Evolutionary conservation across 2,113 vertebrate genomes (phyloP), one percentile per base, ranked within the genome.

Genomic region (Elaphurus davidianus): DNA sequence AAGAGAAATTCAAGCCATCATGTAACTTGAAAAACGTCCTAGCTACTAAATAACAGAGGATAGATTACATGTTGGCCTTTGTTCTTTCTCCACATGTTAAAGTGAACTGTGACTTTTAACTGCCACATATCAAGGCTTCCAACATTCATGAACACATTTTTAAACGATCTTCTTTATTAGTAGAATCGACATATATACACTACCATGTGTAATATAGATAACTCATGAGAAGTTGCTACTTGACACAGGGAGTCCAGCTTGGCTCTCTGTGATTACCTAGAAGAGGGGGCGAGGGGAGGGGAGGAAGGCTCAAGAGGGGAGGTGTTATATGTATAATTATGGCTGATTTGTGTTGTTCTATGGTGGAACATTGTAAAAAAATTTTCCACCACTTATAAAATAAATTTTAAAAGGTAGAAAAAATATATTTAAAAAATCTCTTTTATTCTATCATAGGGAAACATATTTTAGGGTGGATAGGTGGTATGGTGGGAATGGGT

Each of bases 31-130:
- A 11, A 33, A 74, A 33, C 62, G 15, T 76, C 60, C 67, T 23
- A 94, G 55, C 11, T 57, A n/a, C 5, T 36, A 76, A 94, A 7
- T 23, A 76, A 15, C 40, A 76, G 3, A 76, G n/a, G 23, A 23
- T 50, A 28, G 6, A 30, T n/a, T 12, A n/a, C 54, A 59, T n/a
- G 0, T 0, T 23, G 13, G 6, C 9, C 17, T 71, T 71, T 2
- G 0, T 21, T 71, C 16, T 71, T 71, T 21, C 3, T 30, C 13
- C 36, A 78, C 36, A 13, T 16, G 7, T 8, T 57, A 33, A n/a
- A 19, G 28, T 17, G 25, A 36, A 3, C 6, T 54, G 25, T 52
- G 87, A 59, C 23, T 64, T 83, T 91, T 27, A 78, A 78, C 40
- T 78, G 10, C 19, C 6, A 45, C 17, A 5, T 21, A 36, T 13